Percentiles rank a stretch among this genome's conserved stretches.
These are phyloP conservation scores for Lycaon pictus DNA, from an alignment of 2,113 vertebrate species.

Conservation along the genomic window DNA sequence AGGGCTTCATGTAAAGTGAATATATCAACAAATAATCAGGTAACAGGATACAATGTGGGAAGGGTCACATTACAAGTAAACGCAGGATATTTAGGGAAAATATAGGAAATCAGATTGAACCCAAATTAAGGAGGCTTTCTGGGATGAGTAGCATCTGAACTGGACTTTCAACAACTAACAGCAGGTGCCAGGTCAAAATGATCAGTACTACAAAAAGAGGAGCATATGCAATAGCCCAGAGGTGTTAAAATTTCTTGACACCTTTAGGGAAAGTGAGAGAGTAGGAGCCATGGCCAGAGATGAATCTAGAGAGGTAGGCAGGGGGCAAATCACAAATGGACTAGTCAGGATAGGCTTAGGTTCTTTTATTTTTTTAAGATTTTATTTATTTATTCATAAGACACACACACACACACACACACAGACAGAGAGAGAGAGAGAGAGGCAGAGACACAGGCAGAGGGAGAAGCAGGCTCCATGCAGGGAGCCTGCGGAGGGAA, in stretches of 20 bases:
- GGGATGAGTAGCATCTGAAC: neutral
- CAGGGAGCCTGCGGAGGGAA: too few species aligned
- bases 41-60: neutral
- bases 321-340: neutral
- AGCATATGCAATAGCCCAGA: neutral
- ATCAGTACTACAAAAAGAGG: neutral
- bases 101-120: neutral
- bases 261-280: neutral
- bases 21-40: conserved; percentile 14
- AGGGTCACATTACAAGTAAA: neutral
- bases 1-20: conserved; percentile 11
- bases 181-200: conserved; percentile 1
- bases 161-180: conserved; percentile 14
- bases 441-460: too few species aligned
- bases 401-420: too few species aligned
- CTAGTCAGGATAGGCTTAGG: neutral
- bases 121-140: conserved; percentile 32
- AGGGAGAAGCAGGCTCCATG: too few species aligned
- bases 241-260: neutral
- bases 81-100: neutral
- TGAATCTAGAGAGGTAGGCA: neutral
- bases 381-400: neutral
- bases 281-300: neutral
- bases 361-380: neutral
- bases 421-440: too few species aligned